A percentile compares a stretch with the other conserved stretches of the same genome.
phyloP scores from a whole-genome alignment of 1,140 invertebrate genomes.

The Brachionus paranguensis region DNA sequence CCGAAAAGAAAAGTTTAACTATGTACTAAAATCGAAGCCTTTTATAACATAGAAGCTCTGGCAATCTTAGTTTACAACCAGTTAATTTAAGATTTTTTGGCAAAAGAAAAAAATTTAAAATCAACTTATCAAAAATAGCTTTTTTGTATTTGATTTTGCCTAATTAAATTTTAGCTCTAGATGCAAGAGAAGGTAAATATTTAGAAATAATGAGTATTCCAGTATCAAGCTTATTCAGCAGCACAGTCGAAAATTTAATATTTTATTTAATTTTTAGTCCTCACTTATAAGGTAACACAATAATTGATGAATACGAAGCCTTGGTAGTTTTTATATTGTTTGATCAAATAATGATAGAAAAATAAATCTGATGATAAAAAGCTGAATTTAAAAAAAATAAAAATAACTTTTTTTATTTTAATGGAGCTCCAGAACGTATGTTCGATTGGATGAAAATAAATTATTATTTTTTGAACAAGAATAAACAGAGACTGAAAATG shows the following conservation, averaged over 20 bases:
- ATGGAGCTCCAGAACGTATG: not conserved
- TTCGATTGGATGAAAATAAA: slow-evolving; percentile 3
- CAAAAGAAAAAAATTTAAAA: not conserved
- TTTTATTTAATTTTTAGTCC: slow-evolving; percentile 11
- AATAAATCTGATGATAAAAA: not conserved
- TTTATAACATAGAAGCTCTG: not conserved
- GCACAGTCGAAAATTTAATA: not conserved
- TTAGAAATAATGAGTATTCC: not conserved
- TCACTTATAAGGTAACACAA: slow-evolving; percentile 19
- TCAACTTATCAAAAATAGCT: not conserved
- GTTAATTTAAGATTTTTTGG: not conserved
- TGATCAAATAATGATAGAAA: slow-evolving; percentile 21
- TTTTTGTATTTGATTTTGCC: not conserved
- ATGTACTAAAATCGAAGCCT: not conserved
- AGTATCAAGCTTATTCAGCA: not conserved
- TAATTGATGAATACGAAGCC: slow-evolving; percentile 30
- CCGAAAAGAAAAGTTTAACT: not conserved
- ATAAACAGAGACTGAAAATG: slow-evolving; percentile 12
- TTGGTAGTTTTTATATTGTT: not conserved
- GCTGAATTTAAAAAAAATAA: not conserved
- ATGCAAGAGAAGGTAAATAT: not conserved
- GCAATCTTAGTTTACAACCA: not conserved
- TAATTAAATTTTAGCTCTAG: slow-evolving; percentile 6
- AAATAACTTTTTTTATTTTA: not conserved
- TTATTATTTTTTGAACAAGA: not conserved